Percentiles rank a stretch among this genome's conserved stretches.
Conservation (phyloP, 2,888 invertebrate species). For the Notodonta dromedarius region DNA sequence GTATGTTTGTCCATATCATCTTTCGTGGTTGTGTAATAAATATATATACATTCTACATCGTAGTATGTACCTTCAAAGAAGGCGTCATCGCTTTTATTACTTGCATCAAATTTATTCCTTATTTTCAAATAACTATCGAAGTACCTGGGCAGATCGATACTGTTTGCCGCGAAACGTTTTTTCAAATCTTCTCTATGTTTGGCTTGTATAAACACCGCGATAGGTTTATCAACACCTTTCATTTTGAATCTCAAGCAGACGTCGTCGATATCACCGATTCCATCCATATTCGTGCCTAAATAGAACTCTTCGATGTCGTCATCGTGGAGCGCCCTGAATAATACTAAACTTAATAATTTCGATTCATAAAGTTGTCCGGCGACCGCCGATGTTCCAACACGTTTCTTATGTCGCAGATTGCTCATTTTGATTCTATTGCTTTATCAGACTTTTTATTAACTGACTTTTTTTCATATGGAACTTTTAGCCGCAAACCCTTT, state of each 20-base stretch:
- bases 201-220: constrained; percentile 17
- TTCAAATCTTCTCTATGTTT: constrained; percentile 14
- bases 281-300: constrained; percentile 16
- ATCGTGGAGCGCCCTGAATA: constrained; percentile 8
- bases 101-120: neutral
- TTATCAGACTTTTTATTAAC: no score
- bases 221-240: constrained; percentile 3
- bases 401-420: neutral
- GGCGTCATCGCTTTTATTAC: neutral
- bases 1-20: neutral
- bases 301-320: constrained; percentile 13
- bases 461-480: no score
- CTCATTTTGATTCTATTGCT: neutral
- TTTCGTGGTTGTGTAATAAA: neutral
- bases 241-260: constrained; percentile 15
- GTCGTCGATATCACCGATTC: constrained; percentile 16
- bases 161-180: neutral
- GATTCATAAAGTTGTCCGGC: constrained; percentile 12
- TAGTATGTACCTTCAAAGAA: neutral
- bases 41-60: neutral
- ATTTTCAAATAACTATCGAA: neutral
- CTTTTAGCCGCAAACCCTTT: no score
- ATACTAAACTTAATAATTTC: constrained; percentile 15
- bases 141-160: neutral
- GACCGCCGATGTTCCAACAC: constrained; percentile 8